Percentiles rank a stretch among this genome's conserved stretches.
phyloP scores from a whole-genome alignment of 2,797 vertebrate species.

The Pseudomugil tenellus region DNA sequence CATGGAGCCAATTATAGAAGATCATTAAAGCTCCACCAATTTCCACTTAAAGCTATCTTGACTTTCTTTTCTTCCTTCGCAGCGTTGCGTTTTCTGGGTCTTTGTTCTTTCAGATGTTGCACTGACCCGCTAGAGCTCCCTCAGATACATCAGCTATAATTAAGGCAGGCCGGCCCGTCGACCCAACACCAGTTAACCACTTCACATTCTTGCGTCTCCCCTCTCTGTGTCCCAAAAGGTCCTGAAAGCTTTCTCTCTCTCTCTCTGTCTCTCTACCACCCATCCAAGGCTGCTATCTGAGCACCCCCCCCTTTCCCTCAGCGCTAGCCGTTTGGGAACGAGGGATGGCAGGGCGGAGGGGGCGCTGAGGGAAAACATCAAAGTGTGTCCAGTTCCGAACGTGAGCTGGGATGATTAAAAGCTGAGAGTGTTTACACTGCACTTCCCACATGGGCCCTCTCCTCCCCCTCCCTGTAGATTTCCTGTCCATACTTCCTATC shows the following conservation, averaged over 20 bases:
- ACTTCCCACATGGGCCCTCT: conserved; percentile 81
- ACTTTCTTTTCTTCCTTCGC: conserved; percentile 54
- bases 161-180: conserved; percentile 54
- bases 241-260: conserved; percentile 37
- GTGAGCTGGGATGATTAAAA: conserved; percentile 86
- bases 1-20: conserved; percentile 66
- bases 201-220: conserved; percentile 63
- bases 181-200: conserved; percentile 66
- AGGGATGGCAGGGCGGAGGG: conserved; percentile 71
- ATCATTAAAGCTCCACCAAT: conserved; percentile 60
- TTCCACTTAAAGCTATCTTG: conserved; percentile 58
- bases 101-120: conserved; percentile 57
- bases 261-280: conserved; percentile 10
- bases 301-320: conserved; percentile 28
- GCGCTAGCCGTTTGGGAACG: conserved; percentile 60
- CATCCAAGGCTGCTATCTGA: conserved; percentile 53
- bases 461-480: conserved; percentile 77
- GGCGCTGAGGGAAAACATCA: conserved; percentile 81
- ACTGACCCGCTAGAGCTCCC: conserved; percentile 67
- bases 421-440: conserved; percentile 84
- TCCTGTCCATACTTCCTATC: conserved; percentile 84
- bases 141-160: conserved; percentile 73
- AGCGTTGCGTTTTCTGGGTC: conserved; percentile 26
- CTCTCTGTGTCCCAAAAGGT: conserved; percentile 67
- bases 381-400: conserved; percentile 81